Evolutionary conservation across 2,888 invertebrate genomes (phyloP).

Genomic region (Hedya salicella): DNA sequence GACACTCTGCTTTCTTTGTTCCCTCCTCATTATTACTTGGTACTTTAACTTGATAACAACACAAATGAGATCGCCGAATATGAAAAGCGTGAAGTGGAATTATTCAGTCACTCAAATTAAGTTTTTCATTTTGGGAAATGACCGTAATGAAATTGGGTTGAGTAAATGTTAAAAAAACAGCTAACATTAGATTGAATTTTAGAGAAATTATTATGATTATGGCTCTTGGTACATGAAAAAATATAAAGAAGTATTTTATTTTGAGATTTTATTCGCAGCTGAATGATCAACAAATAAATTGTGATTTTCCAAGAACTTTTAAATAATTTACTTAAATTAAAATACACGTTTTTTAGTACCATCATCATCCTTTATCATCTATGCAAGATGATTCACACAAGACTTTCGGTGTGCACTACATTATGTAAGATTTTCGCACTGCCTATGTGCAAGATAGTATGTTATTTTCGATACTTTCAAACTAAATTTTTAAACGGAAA

Average conservation of each 20-base stretch:
- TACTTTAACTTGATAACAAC: slow-evolving; percentile 21
- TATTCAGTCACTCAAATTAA: background rate
- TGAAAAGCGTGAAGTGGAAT: slow-evolving; percentile 4
- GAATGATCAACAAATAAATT: no score
- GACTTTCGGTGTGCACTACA: no score
- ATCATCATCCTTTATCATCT: no score
- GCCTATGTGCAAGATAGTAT: no score
- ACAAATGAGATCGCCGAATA: slow-evolving; percentile 4
- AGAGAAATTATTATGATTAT: background rate
- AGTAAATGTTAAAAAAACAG: background rate
- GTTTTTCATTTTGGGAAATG: background rate
- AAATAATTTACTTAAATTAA: no score
- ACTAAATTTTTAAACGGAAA: background rate
- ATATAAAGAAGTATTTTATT: background rate
- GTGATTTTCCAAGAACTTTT: no score
- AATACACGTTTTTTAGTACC: background rate
- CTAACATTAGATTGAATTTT: slow-evolving; percentile 9
- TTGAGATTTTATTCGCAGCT: background rate
- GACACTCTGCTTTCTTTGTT: slow-evolving; percentile 2
- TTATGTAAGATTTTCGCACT: no score
- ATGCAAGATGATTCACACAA: no score
- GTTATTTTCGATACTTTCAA: background rate
- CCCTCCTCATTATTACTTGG: slow-evolving; percentile 29
- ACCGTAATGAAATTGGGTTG: background rate
- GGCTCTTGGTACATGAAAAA: background rate